Percentiles rank a stretch among this genome's conserved stretches.
phyloP scores from a whole-genome alignment of 2,113 vertebrate species.

The Malurus melanocephalus region DNA sequence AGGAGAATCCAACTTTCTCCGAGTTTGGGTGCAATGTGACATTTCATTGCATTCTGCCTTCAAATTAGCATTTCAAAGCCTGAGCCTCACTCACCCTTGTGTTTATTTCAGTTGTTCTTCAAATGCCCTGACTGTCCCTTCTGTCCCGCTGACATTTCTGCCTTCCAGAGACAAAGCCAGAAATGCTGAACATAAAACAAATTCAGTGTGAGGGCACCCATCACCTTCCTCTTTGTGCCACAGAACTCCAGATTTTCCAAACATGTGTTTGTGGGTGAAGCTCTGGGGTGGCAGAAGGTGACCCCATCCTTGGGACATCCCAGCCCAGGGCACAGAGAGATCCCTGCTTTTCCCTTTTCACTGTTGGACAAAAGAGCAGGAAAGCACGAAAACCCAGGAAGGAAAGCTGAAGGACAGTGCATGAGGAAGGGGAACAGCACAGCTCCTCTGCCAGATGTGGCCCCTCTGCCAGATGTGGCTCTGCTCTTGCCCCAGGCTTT shows the following conservation, averaged over 20 bases:
- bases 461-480: background rate
- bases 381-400: background rate
- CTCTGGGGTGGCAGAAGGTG: background rate
- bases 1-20: background rate
- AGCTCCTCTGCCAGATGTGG: background rate
- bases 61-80: background rate
- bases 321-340: background rate
- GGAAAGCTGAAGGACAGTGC: background rate
- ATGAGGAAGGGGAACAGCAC: accelerated
- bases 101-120: background rate
- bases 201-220: background rate
- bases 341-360: background rate
- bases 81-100: background rate
- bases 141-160: background rate
- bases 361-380: background rate
- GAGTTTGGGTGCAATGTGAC: background rate
- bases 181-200: background rate
- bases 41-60: background rate
- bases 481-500: background rate
- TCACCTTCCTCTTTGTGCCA: background rate
- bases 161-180: background rate
- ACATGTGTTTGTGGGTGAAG: background rate
- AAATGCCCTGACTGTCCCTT: background rate
- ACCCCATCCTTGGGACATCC: background rate
- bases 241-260: no score